Base-by-base conservation (phyloP, 2,888 invertebrate genomes). In the Fabriciana adippe region DNA sequence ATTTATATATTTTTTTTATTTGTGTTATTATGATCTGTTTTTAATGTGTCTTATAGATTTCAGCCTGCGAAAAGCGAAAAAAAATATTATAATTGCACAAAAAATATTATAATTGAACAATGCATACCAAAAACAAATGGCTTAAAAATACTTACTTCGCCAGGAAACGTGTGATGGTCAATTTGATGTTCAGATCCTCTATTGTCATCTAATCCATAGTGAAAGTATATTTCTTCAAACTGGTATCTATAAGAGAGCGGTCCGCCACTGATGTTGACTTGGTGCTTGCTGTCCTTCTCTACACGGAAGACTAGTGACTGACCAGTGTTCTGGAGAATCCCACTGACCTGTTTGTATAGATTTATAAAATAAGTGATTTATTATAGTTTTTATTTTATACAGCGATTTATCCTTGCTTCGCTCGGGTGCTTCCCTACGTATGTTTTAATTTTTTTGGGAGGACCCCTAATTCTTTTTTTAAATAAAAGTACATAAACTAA, bases 131-230 rank as follows among this genome's bases (percentile, higher is more conserved):
- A 51, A 16, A 15, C 16, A 51, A 15, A 16, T 51, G 26, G 21
- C 15, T 26, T 3, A 2, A 6, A 59, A 47, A 14, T 13, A 71
- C 94, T 94, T 84, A 99, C 99, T 96, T 99, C 99, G 67, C 98
- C 99, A 35, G 99, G 99, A 89, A 99, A 99, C 55, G 97, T 95
- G 80, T 98, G 97, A 72, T 98, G 97, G 79, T 98, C 97, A 74
- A 99, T 97, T 79, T 96, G 96, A 88, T 99, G 99, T 86, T 99
- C 99, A 0, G 99, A 99, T 16, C 99, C 99, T 75, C 96, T 94
- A 76, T 95, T 95, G 81, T 99, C 97, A 74, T 96, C 96, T 76
- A 95, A 95, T 47, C 98, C 98, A 85, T 98, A 99, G 91, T 99
- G 99, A 83, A 98, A 97, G 93, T 98, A 98, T 84, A 99, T 97